phyloP scores from a whole-genome alignment of 2,797 vertebrate genomes.

The Labroides dimidiatus region DNA sequence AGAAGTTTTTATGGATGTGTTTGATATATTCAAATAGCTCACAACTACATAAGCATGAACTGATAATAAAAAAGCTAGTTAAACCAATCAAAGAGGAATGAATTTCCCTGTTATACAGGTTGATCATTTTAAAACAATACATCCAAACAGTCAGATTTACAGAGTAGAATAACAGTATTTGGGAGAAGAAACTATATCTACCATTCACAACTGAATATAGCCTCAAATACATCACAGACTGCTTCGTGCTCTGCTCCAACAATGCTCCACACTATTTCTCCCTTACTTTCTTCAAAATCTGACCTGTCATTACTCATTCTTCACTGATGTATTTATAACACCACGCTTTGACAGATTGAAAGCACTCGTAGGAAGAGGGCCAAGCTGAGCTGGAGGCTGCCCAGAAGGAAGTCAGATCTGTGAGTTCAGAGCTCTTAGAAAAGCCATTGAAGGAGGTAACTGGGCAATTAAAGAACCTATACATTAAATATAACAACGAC shows the following conservation, averaged over 20 bases:
- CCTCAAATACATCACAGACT: neutral
- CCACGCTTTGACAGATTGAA: conserved; percentile 35
- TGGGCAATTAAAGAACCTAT: conserved; percentile 85
- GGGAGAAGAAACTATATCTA: neutral
- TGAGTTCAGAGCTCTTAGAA: conserved; percentile 73
- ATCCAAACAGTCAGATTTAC: too few species aligned
- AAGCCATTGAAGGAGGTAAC: conserved; percentile 84
- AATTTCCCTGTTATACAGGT: too few species aligned
- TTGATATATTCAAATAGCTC: too few species aligned
- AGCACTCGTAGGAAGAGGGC: conserved; percentile 42
- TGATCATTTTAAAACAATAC: too few species aligned
- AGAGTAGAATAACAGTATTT: too few species aligned
- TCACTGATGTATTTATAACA: conserved; percentile 52
- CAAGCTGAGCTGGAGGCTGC: conserved; percentile 45
- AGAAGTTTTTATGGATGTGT: too few species aligned
- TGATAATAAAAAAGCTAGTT: too few species aligned
- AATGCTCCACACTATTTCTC: conserved; percentile 6
- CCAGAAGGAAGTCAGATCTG: conserved; percentile 35
- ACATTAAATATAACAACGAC: conserved; percentile 80
- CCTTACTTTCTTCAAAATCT: conserved; percentile 17
- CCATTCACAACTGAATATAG: neutral
- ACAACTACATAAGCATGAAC: too few species aligned
- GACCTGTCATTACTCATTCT: conserved; percentile 51
- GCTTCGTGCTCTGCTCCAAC: neutral
- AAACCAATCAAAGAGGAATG: too few species aligned